phyloP scores from a whole-genome alignment of 2,113 vertebrate species.

The Apteryx owenii region DNA sequence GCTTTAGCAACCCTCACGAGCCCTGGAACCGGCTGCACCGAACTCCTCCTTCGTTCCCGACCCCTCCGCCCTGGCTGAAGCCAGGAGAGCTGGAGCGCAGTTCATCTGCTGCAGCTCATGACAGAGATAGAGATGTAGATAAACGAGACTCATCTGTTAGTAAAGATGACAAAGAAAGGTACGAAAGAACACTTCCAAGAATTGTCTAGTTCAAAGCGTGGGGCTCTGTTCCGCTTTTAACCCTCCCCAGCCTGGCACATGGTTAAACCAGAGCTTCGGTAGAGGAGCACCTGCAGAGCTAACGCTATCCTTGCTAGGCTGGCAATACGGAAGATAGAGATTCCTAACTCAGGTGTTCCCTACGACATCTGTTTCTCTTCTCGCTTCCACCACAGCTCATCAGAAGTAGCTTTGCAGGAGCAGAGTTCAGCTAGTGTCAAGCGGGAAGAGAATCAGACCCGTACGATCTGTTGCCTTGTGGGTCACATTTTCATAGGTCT shows the following conservation, averaged over 20 bases:
- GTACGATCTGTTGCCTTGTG: neutral
- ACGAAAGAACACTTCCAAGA: slow-evolving; percentile 78
- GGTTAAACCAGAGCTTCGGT: slow-evolving; percentile 23
- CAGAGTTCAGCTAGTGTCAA: neutral
- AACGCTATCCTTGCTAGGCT: neutral
- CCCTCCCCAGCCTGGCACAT: slow-evolving; percentile 73
- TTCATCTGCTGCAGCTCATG: slow-evolving; percentile 91
- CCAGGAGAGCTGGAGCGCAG: slow-evolving; percentile 94
- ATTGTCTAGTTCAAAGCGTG: slow-evolving; percentile 68
- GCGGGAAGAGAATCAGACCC: slow-evolving; percentile 35
- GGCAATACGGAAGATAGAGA: neutral
- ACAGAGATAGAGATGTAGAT: slow-evolving; percentile 93
- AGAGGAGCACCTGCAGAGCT: neutral
- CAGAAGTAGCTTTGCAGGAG: slow-evolving; percentile 3
- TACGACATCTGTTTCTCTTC: slow-evolving; percentile 5
- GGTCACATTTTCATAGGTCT: neutral
- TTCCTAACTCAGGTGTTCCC: neutral
- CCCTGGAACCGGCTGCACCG: slow-evolving; percentile 99
- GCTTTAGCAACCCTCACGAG: slow-evolving; percentile 92
- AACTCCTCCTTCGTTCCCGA: slow-evolving; percentile 97
- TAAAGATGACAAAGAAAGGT: slow-evolving; percentile 99
- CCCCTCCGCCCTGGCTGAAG: slow-evolving; percentile 97
- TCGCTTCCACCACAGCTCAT: neutral
- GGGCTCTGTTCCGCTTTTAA: slow-evolving; percentile 64
- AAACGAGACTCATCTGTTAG: slow-evolving; percentile 90